Base-by-base conservation (phyloP, 30 jellyfish, hydroid and myxozoan genomes). In the Haliclystus octoradiatus region DNA sequence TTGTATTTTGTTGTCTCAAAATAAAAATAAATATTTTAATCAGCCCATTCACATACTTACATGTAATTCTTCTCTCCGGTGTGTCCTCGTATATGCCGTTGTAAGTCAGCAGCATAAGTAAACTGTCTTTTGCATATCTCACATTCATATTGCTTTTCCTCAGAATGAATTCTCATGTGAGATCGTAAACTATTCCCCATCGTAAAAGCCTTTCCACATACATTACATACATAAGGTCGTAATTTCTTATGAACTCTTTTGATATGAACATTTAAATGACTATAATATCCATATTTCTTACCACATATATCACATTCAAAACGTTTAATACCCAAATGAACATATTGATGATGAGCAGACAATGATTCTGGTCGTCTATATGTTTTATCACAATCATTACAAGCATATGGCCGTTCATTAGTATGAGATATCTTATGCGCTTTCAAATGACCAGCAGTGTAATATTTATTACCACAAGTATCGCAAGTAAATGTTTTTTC, bases 261-360 rank as follows among this genome's bases (percentile, higher is more conserved):
- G 65, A 64, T 64, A 29, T 64, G 73, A 19, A 64, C 73, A 64
- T 64, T 64, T n/a, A 64, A 29, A 64, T 64, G 73, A 64, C 73
- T 64, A 29, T 64, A 64, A 64, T 64, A 64, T 64, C 73, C 73
- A 65, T 64, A 64, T 29, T 64, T 64, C 64, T 64, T 64, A 3
- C 73, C 73, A 64, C 73, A 64, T 3, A 64, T 29, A 12, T 25
- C 64, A 24, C 73, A 64, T 29, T n/a, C 73, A 64, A 64, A 64
- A 13, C 73, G 63, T 31, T 64, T 64, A 9, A 64, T 64, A 5
- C 73, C 73, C 65, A 64, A n/a, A 29, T 64, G 73, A 64, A 64
- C 29, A 29, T 65, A n/a, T n/a, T n/a, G 73, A 12, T 65, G 63
- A 64, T 64, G 73, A 2, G 73, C 73, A 26, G 73, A 64, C 64